Percentiles rank a stretch among this genome's conserved stretches.
Conservation (phyloP, 2,113 vertebrate genomes). For the Nycticorax nycticorax region DNA sequence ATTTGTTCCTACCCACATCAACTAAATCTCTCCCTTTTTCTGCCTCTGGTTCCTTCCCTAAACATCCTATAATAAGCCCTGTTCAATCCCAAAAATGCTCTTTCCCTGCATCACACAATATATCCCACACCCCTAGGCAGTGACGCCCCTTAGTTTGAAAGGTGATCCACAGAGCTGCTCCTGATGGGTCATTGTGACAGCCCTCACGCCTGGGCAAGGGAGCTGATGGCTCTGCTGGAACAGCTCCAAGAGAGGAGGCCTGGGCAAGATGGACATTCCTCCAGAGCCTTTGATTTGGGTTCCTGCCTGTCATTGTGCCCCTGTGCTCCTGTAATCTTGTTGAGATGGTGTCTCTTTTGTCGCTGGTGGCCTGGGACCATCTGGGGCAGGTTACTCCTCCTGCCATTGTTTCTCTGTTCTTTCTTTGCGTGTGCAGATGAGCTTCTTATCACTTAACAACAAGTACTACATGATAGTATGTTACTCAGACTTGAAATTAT, state of each 20-base stretch:
- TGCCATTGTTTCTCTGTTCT: background rate
- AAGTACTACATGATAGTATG: background rate
- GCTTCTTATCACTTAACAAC: background rate
- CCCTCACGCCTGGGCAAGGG: background rate
- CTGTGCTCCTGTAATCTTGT: background rate
- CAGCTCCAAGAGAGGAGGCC: rapidly evolving
- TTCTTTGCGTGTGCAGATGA: background rate
- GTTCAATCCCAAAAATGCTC: background rate
- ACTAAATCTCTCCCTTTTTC: background rate
- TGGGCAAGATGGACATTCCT: background rate
- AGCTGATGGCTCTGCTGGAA: background rate
- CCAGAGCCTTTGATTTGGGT: background rate
- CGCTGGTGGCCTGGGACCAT: background rate
- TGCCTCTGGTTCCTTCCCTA: background rate
- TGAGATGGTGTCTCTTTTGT: background rate
- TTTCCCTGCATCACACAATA: background rate
- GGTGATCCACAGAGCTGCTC: background rate
- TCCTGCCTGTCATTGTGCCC: background rate
- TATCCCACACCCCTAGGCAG: background rate
- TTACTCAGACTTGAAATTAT: background rate
- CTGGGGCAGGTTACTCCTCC: background rate
- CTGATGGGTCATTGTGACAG: rapidly evolving
- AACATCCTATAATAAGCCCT: background rate
- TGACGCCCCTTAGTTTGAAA: rapidly evolving
- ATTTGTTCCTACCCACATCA: background rate